Conservation (phyloP, 2,888 invertebrate genomes). For the Seira sanloemensis region DNA sequence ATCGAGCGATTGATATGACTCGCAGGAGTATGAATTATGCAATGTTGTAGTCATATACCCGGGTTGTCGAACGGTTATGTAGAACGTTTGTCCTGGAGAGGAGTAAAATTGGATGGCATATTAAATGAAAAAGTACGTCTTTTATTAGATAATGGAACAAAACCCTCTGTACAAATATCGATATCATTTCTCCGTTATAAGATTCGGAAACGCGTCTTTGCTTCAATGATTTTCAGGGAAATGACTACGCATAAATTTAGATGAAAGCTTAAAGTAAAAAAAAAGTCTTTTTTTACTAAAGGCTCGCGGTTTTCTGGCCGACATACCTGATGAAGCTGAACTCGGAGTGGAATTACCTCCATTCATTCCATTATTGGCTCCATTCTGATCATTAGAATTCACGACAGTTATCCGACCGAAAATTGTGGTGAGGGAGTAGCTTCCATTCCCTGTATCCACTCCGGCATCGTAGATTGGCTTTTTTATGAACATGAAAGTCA, state of each 20-base stretch:
- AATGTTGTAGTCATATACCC: slow-evolving; percentile 38
- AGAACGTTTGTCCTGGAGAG: slow-evolving; percentile 34
- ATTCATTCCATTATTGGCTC: neutral
- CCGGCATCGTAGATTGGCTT: slow-evolving; percentile 43
- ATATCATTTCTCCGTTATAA: slow-evolving; percentile 26
- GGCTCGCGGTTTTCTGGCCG: neutral
- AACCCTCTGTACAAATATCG: neutral
- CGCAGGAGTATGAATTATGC: slow-evolving; percentile 49
- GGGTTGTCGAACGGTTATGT: slow-evolving; percentile 30
- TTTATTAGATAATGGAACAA: neutral
- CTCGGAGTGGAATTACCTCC: neutral
- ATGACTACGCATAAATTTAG: slow-evolving; percentile 60
- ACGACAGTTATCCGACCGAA: slow-evolving; percentile 41
- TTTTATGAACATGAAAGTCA: slow-evolving; percentile 63
- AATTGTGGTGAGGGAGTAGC: slow-evolving; percentile 42
- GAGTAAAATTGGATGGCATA: neutral
- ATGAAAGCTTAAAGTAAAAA: slow-evolving; percentile 33
- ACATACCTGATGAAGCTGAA: slow-evolving; percentile 12
- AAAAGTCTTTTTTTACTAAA: neutral
- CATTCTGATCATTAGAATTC: slow-evolving; percentile 40
- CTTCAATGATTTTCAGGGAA: slow-evolving; percentile 54
- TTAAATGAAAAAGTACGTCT: no score
- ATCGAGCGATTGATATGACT: slow-evolving; percentile 49
- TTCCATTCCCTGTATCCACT: slow-evolving; percentile 45
- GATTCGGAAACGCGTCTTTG: slow-evolving; percentile 40